These are phyloP conservation scores for Heterodera carotae DNA, from an alignment of 1,140 invertebrate species.

Conservation along the genomic window DNA sequence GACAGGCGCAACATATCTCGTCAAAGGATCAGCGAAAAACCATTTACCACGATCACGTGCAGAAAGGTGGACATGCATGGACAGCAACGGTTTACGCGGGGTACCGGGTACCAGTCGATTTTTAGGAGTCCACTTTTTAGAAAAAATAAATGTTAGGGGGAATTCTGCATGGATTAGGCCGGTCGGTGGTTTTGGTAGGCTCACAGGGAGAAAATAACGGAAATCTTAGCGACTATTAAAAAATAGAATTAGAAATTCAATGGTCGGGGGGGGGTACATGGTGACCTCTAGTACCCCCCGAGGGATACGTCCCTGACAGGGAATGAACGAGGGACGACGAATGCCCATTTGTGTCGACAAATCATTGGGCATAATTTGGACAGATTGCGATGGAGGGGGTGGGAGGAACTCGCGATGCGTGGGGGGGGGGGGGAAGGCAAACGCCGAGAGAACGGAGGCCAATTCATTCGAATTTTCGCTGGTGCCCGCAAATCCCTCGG, in stretches of 20 bases:
- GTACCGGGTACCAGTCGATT: neutral
- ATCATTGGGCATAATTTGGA: neutral
- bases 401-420: too few relatives aligned
- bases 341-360: neutral
- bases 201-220: too few relatives aligned
- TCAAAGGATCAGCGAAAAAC: conserved; percentile 62
- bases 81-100: too few relatives aligned
- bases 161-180: neutral
- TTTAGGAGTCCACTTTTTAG: neutral
- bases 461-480: neutral
- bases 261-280: too few relatives aligned
- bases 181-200: neutral
- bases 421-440: neutral
- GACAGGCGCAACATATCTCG: conserved; percentile 63
- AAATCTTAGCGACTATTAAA: too few relatives aligned
- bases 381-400: neutral
- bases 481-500: neutral
- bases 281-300: too few relatives aligned
- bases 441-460: too few relatives aligned
- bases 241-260: too few relatives aligned
- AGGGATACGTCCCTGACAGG: too few relatives aligned
- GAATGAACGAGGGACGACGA: too few relatives aligned
- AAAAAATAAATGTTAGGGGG: too few relatives aligned
- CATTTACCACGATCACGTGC: conserved; percentile 65
- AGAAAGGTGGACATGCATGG: conserved; percentile 60